Percentiles rank a stretch among this genome's conserved stretches.
Evolutionary conservation across 2,797 vertebrate species (phyloP).

Genomic region (Neostethus bicornis): DNA sequence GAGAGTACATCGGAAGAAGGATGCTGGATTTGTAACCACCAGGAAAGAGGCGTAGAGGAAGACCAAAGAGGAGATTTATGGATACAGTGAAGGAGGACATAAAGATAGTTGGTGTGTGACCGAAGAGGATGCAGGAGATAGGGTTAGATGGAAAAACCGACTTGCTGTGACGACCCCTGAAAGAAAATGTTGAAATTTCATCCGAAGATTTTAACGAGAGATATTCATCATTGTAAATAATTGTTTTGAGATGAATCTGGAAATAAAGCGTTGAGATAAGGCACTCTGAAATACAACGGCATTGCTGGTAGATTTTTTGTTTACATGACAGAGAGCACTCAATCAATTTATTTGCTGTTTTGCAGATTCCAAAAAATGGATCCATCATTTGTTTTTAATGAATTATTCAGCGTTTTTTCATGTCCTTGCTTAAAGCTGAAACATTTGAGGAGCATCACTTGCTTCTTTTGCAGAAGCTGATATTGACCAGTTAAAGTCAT

Average conservation of each 20-base stretch:
- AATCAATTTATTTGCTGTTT: constrained; percentile 1
- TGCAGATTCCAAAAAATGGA: constrained; percentile 2
- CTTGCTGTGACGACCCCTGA: too few relatives aligned
- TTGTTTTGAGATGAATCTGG: not conserved
- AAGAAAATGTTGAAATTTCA: too few relatives aligned
- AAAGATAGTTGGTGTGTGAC: too few relatives aligned
- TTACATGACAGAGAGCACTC: not conserved
- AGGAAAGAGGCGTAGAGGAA: too few relatives aligned
- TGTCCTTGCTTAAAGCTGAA: not conserved
- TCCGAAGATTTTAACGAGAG: too few relatives aligned
- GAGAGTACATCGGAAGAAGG: too few relatives aligned
- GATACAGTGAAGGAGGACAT: too few relatives aligned
- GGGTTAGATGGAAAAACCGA: too few relatives aligned
- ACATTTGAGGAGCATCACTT: not conserved
- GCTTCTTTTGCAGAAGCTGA: constrained; percentile 2
- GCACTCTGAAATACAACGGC: not conserved
- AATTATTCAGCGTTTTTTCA: constrained; percentile 7
- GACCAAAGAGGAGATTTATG: too few relatives aligned
- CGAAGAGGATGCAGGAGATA: too few relatives aligned
- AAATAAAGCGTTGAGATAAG: constrained; percentile 2
- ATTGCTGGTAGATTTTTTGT: constrained; percentile 3
- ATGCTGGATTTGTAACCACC: too few relatives aligned
- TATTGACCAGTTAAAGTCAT: constrained; percentile 8
- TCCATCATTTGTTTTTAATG: not conserved
- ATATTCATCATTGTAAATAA: not conserved